Evolutionary conservation across 2,113 vertebrate genomes (phyloP).

Genomic region (Chinchilla lanigera): DNA sequence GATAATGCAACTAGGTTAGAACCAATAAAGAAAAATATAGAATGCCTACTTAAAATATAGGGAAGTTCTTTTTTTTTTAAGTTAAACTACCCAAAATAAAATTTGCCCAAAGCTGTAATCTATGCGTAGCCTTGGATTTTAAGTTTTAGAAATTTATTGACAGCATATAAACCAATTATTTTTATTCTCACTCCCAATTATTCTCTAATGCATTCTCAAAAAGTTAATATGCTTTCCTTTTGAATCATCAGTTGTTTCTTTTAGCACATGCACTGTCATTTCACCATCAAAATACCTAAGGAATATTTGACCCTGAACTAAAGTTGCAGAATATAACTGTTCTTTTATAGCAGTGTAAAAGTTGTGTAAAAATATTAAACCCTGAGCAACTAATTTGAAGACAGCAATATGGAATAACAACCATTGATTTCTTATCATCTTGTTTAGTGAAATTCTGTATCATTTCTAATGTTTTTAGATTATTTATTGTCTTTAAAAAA

Average conservation of each 20-base stretch:
- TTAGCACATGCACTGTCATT: neutral
- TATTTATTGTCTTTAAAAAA: too few species aligned
- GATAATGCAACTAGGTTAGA: neutral
- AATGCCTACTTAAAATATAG: neutral
- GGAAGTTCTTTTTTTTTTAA: neutral
- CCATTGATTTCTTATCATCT: too few species aligned
- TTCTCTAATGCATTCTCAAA: neutral
- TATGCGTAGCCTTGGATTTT: neutral
- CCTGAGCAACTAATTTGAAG: too few species aligned
- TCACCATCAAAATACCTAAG: neutral
- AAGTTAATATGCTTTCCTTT: neutral
- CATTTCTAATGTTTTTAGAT: too few species aligned
- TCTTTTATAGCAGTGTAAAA: too few species aligned
- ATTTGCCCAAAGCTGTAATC: neutral
- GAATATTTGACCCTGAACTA: too few species aligned
- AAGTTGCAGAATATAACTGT: too few species aligned
- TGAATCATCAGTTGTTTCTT: neutral
- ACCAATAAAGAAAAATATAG: conserved; percentile 3
- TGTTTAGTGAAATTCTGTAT: too few species aligned
- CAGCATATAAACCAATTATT: neutral
- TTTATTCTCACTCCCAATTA: conserved; percentile 26
- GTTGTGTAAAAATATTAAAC: too few species aligned
- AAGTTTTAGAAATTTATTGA: conserved; percentile 35
- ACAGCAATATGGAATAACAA: too few species aligned
- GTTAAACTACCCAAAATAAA: neutral